Evolutionary conservation across 2,113 vertebrate species (phyloP).

Genomic region (Chaetodon trifascialis): DNA sequence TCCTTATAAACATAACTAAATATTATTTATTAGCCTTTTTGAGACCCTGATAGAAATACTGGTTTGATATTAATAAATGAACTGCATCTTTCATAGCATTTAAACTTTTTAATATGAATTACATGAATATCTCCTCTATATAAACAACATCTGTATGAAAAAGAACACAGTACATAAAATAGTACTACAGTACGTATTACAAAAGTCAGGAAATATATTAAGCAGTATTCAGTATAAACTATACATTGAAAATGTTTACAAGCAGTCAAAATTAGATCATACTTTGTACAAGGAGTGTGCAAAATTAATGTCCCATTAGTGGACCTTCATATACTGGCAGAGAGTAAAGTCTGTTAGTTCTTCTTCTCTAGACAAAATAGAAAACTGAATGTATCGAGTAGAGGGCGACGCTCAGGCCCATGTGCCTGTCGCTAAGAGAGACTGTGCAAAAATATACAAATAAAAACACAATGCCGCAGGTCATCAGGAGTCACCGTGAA

Average conservation of each 20-base stretch:
- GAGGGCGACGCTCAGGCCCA: constrained; percentile 10
- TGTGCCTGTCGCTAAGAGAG: constrained; percentile 52
- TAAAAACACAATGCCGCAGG: not conserved
- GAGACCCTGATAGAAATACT: too few relatives aligned
- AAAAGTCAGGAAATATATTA: constrained; percentile 75
- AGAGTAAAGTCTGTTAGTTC: constrained; percentile 47
- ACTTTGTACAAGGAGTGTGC: constrained; percentile 72
- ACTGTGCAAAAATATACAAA: constrained; percentile 74
- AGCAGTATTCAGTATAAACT: constrained; percentile 65
- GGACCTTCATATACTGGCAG: constrained; percentile 60
- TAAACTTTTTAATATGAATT: constrained; percentile 61
- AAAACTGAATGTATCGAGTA: constrained; percentile 40
- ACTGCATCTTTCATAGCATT: constrained; percentile 16
- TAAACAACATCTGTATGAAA: constrained; percentile 71
- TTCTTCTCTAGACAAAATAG: constrained; percentile 43
- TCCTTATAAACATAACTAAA: too few relatives aligned
- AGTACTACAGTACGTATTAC: constrained; percentile 64
- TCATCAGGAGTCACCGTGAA: constrained; percentile 6
- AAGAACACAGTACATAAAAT: constrained; percentile 65
- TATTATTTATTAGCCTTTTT: too few relatives aligned
- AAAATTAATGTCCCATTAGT: constrained; percentile 58
- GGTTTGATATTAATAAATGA: not conserved
- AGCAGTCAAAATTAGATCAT: constrained; percentile 46
- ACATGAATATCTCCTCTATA: constrained; percentile 56
- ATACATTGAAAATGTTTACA: constrained; percentile 51